Base-by-base conservation (phyloP, 2,113 vertebrate genomes). In the Toxotes chatareus region DNA sequence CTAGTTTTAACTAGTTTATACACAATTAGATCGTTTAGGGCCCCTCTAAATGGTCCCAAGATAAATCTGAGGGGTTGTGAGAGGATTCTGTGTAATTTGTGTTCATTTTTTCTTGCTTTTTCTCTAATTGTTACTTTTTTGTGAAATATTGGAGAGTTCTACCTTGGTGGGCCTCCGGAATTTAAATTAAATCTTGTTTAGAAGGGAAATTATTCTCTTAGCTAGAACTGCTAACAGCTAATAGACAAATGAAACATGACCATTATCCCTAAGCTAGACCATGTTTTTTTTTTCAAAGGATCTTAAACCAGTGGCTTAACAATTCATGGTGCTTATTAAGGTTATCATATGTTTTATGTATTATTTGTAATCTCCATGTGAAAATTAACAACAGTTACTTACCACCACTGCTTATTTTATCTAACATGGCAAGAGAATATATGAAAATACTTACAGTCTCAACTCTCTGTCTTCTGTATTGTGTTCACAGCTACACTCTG, bases 401-500 rank as follows among this genome's bases (percentile, higher is more conserved):
- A 5, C n/a, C 13, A 34, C 7, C 19, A 59, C 12, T 31, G 12
- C 70, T 27, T 1, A 7, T 19, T 5, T 46, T 46, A 3, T 59
- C 61, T 31, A 38, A 40, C 21, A 21, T 63, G 53, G 27, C 34
- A 11, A n/a, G 53, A 42, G 17, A 11, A 23, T 27, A 2, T 13
- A 27, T 74, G 31, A 77, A 77, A 49, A 60, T 55, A 73, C 49
- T 63, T 2, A 82, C 36, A 49, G 6, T 44, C 12, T 38, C 8
- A 8, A 1, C 23, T 1, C 1, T 66, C 27, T 80, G 23, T 86
- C 23, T 65, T 66, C 42, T 84, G 38, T 44, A 17, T 32, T 76
- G n/a, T 61, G 2, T 70, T 76, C 82, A 69, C 92, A 97, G 97
- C 88, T 98, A 97, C 80, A 96, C 95, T 1, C 95, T 94, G 34